Evolutionary conservation across 1,140 invertebrate genomes (phyloP), one percentile per base, ranked within the genome.

Genomic region (Melanaphis sacchari): DNA sequence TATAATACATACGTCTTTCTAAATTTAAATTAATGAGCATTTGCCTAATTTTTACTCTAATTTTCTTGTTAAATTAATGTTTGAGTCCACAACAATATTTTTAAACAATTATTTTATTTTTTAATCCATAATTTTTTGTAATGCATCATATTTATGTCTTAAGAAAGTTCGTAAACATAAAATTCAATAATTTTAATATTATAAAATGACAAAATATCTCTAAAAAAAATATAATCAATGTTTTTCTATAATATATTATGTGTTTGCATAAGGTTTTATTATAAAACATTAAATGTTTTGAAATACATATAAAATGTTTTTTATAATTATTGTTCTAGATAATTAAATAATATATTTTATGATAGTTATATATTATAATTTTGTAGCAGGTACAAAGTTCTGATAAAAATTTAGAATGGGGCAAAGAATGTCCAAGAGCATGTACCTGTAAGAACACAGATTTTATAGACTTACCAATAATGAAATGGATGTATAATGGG

Each of bases 381-480:
- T 84, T 92, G 11, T 26, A 49, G 38, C 54, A 59, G 82, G 82
- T 93, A 85, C 38, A 59, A 93, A 87, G 49, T 59, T 21, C 9
- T 36, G 40, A 59, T 40, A 38, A 54, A 40, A 81, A 93, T 66
- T n/a, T 36, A 54, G 24, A 41, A 43, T 91, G 93, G 93, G 95
- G 95, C 41, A 93, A 94, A 15, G 94, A 94, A 52, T 96, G 96
- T 94, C 96, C 96, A 49, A 94, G 94, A 43, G 94, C 94, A 87
- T 96, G 96, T 94, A 95, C 95, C 15, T 96, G 96, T 94, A 95
- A 95, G 93, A 95, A 95, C 94, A 95, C 95, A 94, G 95, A 95
- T 94, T 95, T 96, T 76, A 95, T 95, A 66, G 95, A 96, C 94
- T 95, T 96, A 54, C 94, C 96, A 40, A 95, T 96, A 91, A 94